Base-by-base conservation (phyloP, 2,888 invertebrate species). In the Andricus curvator region DNA sequence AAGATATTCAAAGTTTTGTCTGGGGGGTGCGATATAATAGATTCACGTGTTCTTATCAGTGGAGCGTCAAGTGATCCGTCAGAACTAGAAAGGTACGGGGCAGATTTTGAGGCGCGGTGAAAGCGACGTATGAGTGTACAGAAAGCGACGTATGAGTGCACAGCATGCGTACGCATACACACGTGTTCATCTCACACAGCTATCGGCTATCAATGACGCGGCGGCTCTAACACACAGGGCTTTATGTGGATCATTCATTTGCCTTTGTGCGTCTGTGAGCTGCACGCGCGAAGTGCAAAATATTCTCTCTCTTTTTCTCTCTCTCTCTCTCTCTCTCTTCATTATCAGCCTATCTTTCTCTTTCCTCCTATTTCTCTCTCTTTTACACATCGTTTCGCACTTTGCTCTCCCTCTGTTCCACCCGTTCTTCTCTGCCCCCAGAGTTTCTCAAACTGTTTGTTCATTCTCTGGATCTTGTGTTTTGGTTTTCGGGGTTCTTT, bases 101-200 rank as follows among this genome's bases (percentile, higher is more conserved):
- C 76, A 79, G 80, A 82, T 81, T 80, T 80, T 79, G 82, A 78
- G 74, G 81, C 82, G 80, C 83, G 87, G 88, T 87, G 88, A 88
- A 88, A 88, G 88, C 88, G 86, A 88, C 88, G 88, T 82, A 86
- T 83, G 81, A 83, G 22, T 67, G 44, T 51, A n/a, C n/a, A n/a
- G n/a, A n/a, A n/a, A n/a, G n/a, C n/a, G n/a, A n/a, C n/a, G n/a
- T n/a, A n/a, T n/a, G n/a, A n/a, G n/a, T n/a, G n/a, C n/a, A 62
- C 29, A 64, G 80, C 70, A 78, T 81, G 83, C 84, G 79, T 80
- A 82, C 78, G 67, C 64, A 84, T 76, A 78, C 68, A 78, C 62
- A 44, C 80, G 82, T 82, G 74, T 74, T 15, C 20, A 80, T 62
- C 64, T 22, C 51, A 77, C 60, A 68, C 74, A 60, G 78, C 33